phyloP scores from a whole-genome alignment of 2,888 invertebrate species.

The Myopa testacea region DNA sequence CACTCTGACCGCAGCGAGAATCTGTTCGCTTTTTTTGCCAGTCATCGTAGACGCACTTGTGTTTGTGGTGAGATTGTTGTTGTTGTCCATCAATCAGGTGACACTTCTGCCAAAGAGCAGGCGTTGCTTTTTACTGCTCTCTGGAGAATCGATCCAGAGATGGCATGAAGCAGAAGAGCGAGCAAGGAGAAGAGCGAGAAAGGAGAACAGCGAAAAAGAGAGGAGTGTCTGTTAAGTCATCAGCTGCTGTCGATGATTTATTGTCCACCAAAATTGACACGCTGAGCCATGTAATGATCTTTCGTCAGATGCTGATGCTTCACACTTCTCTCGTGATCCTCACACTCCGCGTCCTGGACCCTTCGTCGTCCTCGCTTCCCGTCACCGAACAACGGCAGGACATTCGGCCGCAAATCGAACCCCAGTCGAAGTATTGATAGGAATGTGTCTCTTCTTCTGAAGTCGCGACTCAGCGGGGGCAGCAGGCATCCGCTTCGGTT shows the following conservation, averaged over 20 bases:
- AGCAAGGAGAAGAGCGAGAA: background rate
- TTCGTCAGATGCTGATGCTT: no score
- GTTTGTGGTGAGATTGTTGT: background rate
- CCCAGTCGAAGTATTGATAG: background rate
- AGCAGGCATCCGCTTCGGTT: background rate
- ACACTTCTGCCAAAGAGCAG: constrained; percentile 48
- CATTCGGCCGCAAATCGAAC: no score
- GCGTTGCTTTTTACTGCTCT: constrained; percentile 42
- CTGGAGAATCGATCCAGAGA: no score
- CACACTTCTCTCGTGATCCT: no score
- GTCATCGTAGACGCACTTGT: no score
- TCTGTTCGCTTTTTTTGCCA: no score
- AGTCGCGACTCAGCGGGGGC: background rate
- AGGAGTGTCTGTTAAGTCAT: background rate
- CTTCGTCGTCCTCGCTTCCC: no score
- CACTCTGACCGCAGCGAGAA: background rate
- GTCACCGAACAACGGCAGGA: no score
- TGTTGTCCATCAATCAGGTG: constrained; percentile 53
- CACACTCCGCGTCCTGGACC: no score
- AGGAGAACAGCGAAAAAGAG: background rate
- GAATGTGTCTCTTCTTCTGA: background rate
- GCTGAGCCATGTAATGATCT: no score
- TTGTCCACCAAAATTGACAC: background rate
- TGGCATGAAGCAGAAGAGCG: background rate
- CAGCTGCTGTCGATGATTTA: background rate